Base-by-base conservation (phyloP, 2,797 vertebrate genomes). In the Pseudomugil tenellus region DNA sequence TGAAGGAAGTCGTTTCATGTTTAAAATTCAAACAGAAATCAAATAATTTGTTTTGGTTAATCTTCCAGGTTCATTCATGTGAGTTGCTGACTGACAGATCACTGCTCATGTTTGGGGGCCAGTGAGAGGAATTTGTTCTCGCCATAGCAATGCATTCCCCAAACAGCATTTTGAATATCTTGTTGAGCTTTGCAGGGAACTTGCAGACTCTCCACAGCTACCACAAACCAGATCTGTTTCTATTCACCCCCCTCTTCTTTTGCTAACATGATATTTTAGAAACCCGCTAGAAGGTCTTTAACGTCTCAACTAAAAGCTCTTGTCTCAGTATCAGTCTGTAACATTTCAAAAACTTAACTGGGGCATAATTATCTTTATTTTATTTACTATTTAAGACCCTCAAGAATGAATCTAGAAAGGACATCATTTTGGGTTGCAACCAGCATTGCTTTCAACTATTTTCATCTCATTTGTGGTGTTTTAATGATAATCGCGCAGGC, bases 401-500 rank as follows among this genome's bases (percentile, higher is more conserved):
- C 17, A 14, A 26, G 11, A 13, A 2, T 12, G 29, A 19, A 56
- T 32, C 2, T 46, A 14, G 28, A 49, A 28, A 48, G 12, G 39
- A 41, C 41, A 48, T 49, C 4, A 2, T 41, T 53, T 65, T 11
- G 6, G 41, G 34, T 21, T 10, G 41, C 41, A n/a, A n/a, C 19
- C 17, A 43, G n/a, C 19, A 7, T 46, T 46, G 43, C 43, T 46
- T 46, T 46, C 10, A 46, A 21, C 46, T 21, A 6, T 10, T 23
- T 51, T 49, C 14, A 61, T 61, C 59, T 29, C 29, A n/a, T 51
- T 35, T 34, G 21, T 23, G 32, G 32, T 49, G 58, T 61, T 32
- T 28, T 41, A 48, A 60, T 31, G 29, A 43, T 43, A 43, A 43
- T 49, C 17, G 32, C 25, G 48, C 41, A 23, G 32, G 41, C n/a